phyloP scores from a whole-genome alignment of 2,113 vertebrate species.

The Gadus chalcogrammus region DNA sequence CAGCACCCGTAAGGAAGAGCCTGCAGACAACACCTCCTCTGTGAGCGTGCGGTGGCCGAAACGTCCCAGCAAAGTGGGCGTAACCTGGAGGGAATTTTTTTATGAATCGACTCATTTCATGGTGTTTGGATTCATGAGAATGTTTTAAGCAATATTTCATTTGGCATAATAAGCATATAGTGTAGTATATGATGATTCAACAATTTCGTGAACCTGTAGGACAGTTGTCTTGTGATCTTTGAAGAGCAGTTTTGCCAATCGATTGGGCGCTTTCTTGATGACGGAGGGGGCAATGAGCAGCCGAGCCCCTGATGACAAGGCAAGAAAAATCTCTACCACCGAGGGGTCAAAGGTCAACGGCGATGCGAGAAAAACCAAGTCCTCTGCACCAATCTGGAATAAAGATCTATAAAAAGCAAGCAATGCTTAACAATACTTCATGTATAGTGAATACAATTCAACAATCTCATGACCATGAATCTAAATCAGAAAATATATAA shows the following conservation, averaged over 20 bases:
- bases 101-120: no score
- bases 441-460: background rate
- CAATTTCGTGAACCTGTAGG: constrained; percentile 76
- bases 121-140: background rate
- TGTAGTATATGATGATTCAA: no score
- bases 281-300: constrained; percentile 83
- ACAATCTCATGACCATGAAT: background rate
- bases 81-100: constrained; percentile 72
- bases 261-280: constrained; percentile 80
- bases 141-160: no score
- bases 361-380: constrained; percentile 88
- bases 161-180: no score
- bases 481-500: background rate
- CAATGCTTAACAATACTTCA: background rate
- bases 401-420: constrained; percentile 71
- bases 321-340: constrained; percentile 88
- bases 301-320: constrained; percentile 84
- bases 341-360: constrained; percentile 96
- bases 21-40: constrained; percentile 75
- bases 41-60: constrained; percentile 79
- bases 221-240: constrained; percentile 79
- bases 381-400: constrained; percentile 79
- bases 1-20: constrained; percentile 83
- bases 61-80: constrained; percentile 83
- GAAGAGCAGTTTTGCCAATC: constrained; percentile 80